Percentiles rank a stretch among this genome's conserved stretches.
Evolutionary conservation across 1,140 invertebrate genomes (phyloP).

Genomic region (Ips nitidus): DNA sequence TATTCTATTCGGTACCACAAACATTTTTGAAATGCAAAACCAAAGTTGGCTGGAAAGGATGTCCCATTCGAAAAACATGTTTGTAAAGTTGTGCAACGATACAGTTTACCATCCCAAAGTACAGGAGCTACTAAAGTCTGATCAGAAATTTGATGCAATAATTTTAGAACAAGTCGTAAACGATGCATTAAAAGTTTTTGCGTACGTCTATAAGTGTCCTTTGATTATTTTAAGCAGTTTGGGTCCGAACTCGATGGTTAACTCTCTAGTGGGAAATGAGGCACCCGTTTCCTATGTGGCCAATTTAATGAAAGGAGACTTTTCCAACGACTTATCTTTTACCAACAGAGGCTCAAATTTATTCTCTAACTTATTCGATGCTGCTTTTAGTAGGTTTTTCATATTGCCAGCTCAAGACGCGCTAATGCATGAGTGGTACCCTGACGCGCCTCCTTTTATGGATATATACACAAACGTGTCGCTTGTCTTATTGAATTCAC

Average conservation of each 20-base stretch:
- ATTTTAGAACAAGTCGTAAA: constrained; percentile 54
- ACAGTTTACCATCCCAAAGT: constrained; percentile 34
- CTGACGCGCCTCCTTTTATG: constrained; percentile 53
- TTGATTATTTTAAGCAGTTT: constrained; percentile 51
- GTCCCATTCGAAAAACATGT: not conserved
- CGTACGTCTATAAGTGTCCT: constrained; percentile 51
- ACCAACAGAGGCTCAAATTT: constrained; percentile 52
- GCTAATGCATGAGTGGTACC: constrained; percentile 52
- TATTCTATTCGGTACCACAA: not conserved
- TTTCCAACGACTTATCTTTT: constrained; percentile 53
- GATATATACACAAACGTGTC: constrained; percentile 57
- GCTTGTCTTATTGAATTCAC: constrained; percentile 59
- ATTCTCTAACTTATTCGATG: constrained; percentile 21
- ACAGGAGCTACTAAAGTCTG: constrained; percentile 34
- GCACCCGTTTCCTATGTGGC: constrained; percentile 50
- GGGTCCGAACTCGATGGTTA: constrained; percentile 38
- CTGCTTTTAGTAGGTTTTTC: constrained; percentile 15
- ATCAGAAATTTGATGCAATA: constrained; percentile 54
- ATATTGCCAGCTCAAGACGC: constrained; percentile 41
- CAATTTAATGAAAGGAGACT: constrained; percentile 38
- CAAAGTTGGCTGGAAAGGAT: not conserved
- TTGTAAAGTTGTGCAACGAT: not conserved
- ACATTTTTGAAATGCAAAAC: not conserved
- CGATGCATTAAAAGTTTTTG: constrained; percentile 52
- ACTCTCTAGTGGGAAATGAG: constrained; percentile 49